These are phyloP conservation scores for Venustoraphidia nigricollis DNA, from an alignment of 2,888 invertebrate species.

Conservation along the genomic window DNA sequence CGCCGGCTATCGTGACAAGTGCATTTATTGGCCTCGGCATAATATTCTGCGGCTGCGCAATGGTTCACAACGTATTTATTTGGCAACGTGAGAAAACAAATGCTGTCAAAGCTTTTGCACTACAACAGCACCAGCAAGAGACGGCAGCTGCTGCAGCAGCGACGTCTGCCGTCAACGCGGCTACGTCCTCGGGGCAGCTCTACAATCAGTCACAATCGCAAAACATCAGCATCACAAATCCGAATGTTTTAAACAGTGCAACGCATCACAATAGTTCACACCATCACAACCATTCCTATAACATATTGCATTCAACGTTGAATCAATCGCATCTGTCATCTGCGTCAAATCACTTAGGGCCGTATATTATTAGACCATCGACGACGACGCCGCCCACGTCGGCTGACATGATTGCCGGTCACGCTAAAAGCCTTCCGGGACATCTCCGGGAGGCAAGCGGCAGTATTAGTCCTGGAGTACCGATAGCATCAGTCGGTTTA, in stretches of 20 bases:
- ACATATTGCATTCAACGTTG: constrained; percentile 11
- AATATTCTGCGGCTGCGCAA: constrained; percentile 81
- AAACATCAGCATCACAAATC: constrained; percentile 13
- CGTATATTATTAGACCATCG: constrained; percentile 43
- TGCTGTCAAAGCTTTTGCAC: constrained; percentile 46
- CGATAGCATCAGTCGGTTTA: constrained; percentile 32
- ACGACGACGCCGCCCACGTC: constrained; percentile 37
- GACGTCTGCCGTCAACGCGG: constrained; percentile 22
- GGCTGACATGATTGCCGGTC: constrained; percentile 16
- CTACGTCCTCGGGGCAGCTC: constrained; percentile 9
- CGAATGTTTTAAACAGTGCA: constrained; percentile 12
- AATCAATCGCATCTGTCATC: constrained; percentile 20
- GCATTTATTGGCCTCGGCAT: constrained; percentile 83
- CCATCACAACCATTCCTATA: constrained; percentile 5
- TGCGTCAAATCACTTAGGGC: constrained; percentile 25
- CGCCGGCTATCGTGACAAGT: constrained; percentile 81
- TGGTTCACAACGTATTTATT: constrained; percentile 88
- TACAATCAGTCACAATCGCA: constrained; percentile 6
- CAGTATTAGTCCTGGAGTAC: constrained; percentile 46
- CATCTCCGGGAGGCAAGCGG: constrained; percentile 37
- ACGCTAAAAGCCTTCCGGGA: constrained; percentile 17
- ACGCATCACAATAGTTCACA: constrained; percentile 12
- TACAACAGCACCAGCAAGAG: constrained; percentile 20
- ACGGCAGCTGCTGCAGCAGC: constrained; percentile 16
- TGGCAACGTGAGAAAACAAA: constrained; percentile 88